Conservation (phyloP, 1,140 invertebrate genomes). For the Cydia strobilella region DNA sequence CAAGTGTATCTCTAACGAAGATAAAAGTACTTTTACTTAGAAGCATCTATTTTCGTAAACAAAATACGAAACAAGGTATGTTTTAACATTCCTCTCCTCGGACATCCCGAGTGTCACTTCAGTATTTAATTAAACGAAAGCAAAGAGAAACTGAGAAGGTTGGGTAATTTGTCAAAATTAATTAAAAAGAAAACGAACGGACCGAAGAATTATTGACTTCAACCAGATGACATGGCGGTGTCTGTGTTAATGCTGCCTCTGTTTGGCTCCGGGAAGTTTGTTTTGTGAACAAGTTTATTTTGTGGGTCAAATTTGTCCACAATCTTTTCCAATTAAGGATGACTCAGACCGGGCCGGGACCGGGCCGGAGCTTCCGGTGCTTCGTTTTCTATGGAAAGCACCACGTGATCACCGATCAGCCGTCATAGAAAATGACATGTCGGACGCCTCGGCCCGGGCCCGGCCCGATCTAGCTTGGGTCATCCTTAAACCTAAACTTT, state of each 20-base stretch:
- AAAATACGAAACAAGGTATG: constrained; percentile 34
- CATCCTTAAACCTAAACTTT: no score
- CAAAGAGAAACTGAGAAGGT: constrained; percentile 72
- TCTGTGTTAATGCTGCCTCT: constrained; percentile 10
- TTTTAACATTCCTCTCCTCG: constrained; percentile 41
- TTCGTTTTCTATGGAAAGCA: no score
- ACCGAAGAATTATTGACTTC: constrained; percentile 69
- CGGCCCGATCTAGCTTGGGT: no score
- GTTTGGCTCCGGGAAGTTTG: neutral
- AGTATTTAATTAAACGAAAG: constrained; percentile 78
- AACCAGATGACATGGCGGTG: constrained; percentile 60
- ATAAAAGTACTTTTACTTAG: neutral
- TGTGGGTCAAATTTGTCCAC: neutral
- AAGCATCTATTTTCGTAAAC: constrained; percentile 32
- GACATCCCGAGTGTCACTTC: constrained; percentile 71
- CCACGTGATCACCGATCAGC: no score
- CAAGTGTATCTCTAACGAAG: constrained; percentile 22
- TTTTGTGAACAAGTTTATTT: neutral
- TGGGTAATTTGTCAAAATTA: constrained; percentile 79
- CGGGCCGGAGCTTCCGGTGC: no score
- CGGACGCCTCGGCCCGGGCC: no score
- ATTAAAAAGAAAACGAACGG: constrained; percentile 76
- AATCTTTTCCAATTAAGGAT: neutral
- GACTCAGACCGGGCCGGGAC: no score
- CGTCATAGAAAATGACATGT: no score